Evolutionary conservation across 2,888 invertebrate genomes (phyloP).

Genomic region (Altica lythri): DNA sequence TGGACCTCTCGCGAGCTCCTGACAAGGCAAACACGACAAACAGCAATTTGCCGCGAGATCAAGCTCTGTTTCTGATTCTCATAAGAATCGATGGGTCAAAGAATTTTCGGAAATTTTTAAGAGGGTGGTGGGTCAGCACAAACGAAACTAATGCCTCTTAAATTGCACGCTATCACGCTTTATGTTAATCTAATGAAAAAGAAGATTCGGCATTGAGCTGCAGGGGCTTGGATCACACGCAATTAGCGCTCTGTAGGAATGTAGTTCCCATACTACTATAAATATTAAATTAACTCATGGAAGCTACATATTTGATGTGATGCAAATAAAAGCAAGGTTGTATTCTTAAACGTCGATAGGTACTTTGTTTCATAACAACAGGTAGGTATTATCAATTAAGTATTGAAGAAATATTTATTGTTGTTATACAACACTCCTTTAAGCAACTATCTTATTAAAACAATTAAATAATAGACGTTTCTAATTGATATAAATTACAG

Average conservation of each 20-base stretch:
- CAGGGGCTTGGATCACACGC: constrained; percentile 26
- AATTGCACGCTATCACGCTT: constrained; percentile 36
- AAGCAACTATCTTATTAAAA: too few species aligned
- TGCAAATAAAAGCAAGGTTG: too few species aligned
- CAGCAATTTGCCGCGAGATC: constrained; percentile 19
- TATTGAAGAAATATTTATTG: too few species aligned
- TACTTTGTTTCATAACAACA: too few species aligned
- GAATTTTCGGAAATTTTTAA: constrained; percentile 24
- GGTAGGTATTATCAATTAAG: too few species aligned
- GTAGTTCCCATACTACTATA: constrained; percentile 1
- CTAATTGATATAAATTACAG: too few species aligned
- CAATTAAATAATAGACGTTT: too few species aligned
- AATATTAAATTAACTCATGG: neutral
- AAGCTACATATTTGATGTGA: too few species aligned
- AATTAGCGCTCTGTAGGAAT: constrained; percentile 16
- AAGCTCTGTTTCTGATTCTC: constrained; percentile 18
- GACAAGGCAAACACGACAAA: constrained; percentile 12
- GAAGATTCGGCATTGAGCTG: constrained; percentile 8
- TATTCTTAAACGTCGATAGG: too few species aligned
- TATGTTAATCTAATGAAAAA: constrained; percentile 34
- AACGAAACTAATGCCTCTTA: constrained; percentile 31
- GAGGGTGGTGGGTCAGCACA: constrained; percentile 27
- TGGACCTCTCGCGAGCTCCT: neutral
- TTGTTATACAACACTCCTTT: too few species aligned
- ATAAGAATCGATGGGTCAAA: constrained; percentile 16